Percentiles rank a stretch among this genome's conserved stretches.
Conservation (phyloP, 2,797 vertebrate species). For the Lacerta viridis region DNA sequence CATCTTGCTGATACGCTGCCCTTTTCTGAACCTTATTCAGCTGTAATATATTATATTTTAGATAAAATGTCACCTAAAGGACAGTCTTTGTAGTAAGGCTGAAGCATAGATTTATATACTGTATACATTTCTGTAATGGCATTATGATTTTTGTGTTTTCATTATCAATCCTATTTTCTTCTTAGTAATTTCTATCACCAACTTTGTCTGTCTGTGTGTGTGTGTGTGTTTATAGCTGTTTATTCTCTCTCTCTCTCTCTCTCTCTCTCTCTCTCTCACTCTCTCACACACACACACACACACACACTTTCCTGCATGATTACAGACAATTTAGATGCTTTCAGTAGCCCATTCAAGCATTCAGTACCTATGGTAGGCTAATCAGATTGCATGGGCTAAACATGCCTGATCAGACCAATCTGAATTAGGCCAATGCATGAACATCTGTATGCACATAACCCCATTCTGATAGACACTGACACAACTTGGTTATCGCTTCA, state of each 20-base stretch:
- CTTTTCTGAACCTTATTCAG: not conserved
- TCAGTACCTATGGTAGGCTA: no score
- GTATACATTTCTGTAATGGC: not conserved
- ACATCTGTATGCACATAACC: no score
- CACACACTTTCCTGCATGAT: not conserved
- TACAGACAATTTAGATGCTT: not conserved
- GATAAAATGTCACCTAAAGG: not conserved
- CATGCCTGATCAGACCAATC: no score
- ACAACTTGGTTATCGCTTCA: not conserved
- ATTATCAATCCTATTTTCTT: not conserved
- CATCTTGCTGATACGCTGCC: not conserved
- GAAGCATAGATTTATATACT: not conserved
- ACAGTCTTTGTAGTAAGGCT: not conserved
- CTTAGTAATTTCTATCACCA: not conserved
- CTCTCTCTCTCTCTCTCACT: no score
- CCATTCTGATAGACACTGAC: no score
- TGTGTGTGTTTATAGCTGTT: no score
- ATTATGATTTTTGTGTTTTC: not conserved
- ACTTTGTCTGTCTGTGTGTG: not conserved
- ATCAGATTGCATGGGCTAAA: no score
- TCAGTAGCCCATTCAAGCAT: no score
- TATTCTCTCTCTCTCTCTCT: no score
- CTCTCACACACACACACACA: no score
- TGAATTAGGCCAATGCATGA: no score
- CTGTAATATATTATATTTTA: not conserved